A percentile compares a stretch with the other conserved stretches of the same genome.
Evolutionary conservation across 2,888 invertebrate species (phyloP).

Genomic region (Sipunculus nudus): DNA sequence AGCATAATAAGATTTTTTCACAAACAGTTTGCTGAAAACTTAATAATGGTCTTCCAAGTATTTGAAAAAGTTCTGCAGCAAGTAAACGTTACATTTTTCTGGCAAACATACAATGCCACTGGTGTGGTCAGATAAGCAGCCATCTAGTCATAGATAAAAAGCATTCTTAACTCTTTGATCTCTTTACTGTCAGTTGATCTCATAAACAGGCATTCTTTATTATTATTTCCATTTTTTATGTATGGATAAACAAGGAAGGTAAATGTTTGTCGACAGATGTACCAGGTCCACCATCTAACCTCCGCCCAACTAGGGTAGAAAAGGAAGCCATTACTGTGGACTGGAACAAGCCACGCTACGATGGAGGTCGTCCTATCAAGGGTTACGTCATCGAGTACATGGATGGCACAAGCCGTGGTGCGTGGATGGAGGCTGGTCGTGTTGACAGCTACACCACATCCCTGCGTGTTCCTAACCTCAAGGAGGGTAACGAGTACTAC

Average conservation of each 20-base stretch:
- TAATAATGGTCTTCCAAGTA: no score
- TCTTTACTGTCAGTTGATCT: no score
- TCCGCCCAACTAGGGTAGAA: constrained; percentile 64
- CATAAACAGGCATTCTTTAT: no score
- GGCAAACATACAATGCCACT: not conserved
- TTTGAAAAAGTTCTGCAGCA: no score
- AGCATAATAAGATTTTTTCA: no score
- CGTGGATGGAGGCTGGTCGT: constrained; percentile 47
- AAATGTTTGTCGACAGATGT: constrained; percentile 57
- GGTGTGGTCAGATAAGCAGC: not conserved
- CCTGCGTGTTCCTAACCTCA: constrained; percentile 70
- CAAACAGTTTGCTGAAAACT: no score
- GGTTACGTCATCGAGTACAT: constrained; percentile 46
- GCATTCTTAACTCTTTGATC: no score
- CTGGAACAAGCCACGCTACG: constrained; percentile 83
- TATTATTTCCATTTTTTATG: no score
- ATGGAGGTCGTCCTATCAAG: constrained; percentile 80
- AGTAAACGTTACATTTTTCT: no score
- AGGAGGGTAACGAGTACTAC: constrained; percentile 83
- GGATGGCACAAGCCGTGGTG: constrained; percentile 64
- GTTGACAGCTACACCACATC: constrained; percentile 45
- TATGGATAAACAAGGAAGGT: no score
- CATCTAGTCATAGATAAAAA: no score
- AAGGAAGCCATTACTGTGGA: constrained; percentile 53
- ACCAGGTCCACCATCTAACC: constrained; percentile 54